phyloP scores from a whole-genome alignment of 2,113 vertebrate genomes.

The Heloderma charlesbogerti region DNA sequence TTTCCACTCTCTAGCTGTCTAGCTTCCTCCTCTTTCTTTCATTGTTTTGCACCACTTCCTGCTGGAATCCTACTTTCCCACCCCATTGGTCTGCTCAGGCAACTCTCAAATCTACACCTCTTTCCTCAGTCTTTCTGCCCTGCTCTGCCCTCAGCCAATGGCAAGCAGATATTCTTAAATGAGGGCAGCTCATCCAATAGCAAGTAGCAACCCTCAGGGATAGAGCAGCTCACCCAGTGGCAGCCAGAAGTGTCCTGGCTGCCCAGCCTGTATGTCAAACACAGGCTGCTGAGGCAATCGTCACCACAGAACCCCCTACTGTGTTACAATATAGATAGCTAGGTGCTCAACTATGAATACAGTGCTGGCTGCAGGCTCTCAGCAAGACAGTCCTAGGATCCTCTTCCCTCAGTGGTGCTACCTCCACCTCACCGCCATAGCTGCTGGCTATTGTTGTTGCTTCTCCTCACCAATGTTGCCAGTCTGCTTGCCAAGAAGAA shows the following conservation, averaged over 20 bases:
- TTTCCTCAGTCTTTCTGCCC: neutral
- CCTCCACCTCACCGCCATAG: neutral
- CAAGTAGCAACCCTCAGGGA: neutral
- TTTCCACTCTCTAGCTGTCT: neutral
- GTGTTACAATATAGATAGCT: neutral
- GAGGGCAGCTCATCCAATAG: neutral
- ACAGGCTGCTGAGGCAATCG: neutral
- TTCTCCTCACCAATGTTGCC: neutral
- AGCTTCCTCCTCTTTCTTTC: neutral
- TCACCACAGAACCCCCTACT: neutral
- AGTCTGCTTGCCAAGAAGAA: neutral
- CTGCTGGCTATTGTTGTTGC: neutral
- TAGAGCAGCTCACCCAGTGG: too few species aligned
- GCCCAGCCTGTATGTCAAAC: neutral
- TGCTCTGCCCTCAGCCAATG: neutral
- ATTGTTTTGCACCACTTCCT: neutral
- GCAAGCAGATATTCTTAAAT: neutral
- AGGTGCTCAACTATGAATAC: neutral
- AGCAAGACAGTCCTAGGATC: neutral
- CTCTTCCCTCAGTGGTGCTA: neutral
- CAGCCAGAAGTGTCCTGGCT: neutral
- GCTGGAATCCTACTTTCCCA: neutral
- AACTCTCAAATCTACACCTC: neutral
- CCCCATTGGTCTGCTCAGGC: too few species aligned
- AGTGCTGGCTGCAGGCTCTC: neutral